Percentiles rank a stretch among this genome's conserved stretches.
Conservation (phyloP, 2,888 invertebrate species). For the Rhagium mordax region DNA sequence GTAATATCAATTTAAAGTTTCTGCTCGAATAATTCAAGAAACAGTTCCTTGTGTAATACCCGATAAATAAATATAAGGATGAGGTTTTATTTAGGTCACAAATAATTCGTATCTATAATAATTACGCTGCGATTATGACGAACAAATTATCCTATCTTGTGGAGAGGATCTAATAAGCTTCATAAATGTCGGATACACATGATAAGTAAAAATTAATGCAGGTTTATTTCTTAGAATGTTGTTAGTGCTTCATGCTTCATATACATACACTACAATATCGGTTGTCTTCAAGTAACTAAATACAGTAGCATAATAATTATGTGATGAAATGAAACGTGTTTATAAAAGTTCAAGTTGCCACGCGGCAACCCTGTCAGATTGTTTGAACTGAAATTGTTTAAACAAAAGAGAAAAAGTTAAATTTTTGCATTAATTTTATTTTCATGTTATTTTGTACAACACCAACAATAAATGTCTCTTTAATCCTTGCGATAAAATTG, state of each 20-base stretch:
- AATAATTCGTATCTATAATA: background rate
- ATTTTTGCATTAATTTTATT: too few species aligned
- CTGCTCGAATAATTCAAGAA: slow-evolving; percentile 11
- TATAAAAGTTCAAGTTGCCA: too few species aligned
- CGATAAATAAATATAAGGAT: slow-evolving; percentile 28
- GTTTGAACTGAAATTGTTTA: too few species aligned
- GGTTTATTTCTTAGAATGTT: background rate
- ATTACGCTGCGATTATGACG: background rate
- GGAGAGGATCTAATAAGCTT: background rate
- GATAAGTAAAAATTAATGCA: background rate
- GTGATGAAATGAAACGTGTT: too few species aligned
- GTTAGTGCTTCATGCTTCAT: background rate
- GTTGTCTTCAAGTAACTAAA: too few species aligned
- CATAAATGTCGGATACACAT: background rate
- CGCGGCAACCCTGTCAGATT: too few species aligned
- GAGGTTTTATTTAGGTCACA: slow-evolving; percentile 15
- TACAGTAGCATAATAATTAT: too few species aligned
- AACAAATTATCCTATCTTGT: background rate
- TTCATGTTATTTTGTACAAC: too few species aligned
- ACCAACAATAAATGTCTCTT: too few species aligned
- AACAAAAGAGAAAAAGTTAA: too few species aligned
- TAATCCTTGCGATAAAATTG: too few species aligned
- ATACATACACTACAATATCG: too few species aligned
- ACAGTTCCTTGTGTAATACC: slow-evolving; percentile 26
- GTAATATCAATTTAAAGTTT: slow-evolving; percentile 19